phyloP scores from a whole-genome alignment of 2,888 invertebrate species.

The Neoaliturus tenellus region DNA sequence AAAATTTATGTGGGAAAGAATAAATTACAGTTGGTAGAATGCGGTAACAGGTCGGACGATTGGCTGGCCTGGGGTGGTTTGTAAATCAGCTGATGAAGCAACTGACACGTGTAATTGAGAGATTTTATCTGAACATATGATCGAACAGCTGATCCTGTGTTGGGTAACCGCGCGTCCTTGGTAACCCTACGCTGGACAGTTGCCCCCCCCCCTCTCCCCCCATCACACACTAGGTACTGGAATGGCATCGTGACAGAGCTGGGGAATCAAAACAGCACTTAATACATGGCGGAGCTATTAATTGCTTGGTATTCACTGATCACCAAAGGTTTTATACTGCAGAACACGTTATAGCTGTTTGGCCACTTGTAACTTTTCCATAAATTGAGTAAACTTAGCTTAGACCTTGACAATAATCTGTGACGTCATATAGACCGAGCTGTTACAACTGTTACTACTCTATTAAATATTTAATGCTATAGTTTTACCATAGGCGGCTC shows the following conservation, averaged over 20 bases:
- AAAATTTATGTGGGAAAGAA: neutral
- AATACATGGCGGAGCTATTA: no score
- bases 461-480: no score
- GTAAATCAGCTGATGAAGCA: constrained; percentile 26
- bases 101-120: constrained; percentile 7
- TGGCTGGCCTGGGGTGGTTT: neutral
- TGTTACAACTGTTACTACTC: no score
- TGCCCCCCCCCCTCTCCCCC: neutral
- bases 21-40: neutral
- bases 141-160: neutral
- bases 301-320: no score
- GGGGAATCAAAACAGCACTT: no score
- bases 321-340: no score
- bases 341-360: no score
- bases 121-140: constrained; percentile 18
- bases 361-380: no score
- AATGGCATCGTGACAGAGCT: neutral
- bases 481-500: no score
- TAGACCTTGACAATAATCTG: no score
- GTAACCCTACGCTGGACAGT: constrained; percentile 1
- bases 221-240: neutral
- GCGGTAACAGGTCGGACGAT: neutral
- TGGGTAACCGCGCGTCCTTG: constrained; percentile 18
- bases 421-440: no score
- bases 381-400: no score